These are phyloP conservation scores for Brachypalpus laphriformis DNA, from an alignment of 2,888 invertebrate genomes.

Conservation along the genomic window DNA sequence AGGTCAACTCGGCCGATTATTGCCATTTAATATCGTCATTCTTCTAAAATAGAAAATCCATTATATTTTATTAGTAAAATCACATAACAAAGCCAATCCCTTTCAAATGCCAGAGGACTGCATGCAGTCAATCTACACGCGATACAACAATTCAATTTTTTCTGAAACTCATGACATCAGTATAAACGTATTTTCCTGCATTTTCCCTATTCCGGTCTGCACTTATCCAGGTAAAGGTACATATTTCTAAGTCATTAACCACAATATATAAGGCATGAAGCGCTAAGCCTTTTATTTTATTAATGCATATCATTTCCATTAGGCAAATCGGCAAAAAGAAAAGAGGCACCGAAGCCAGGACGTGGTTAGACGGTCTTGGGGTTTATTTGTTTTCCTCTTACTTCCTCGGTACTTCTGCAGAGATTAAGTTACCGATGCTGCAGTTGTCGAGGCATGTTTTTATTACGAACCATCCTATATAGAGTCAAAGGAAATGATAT, in stretches of 20 bases:
- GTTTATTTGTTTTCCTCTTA: constrained; percentile 32
- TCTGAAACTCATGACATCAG: not conserved
- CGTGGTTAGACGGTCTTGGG: constrained; percentile 52
- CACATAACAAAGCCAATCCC: not conserved
- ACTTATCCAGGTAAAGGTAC: not conserved
- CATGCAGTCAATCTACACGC: not conserved
- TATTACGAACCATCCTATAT: constrained; percentile 15
- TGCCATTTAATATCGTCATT: not conserved
- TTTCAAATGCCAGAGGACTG: not conserved
- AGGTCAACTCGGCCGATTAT: not conserved
- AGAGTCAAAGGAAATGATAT: constrained; percentile 32
- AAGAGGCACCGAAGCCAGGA: constrained; percentile 35
- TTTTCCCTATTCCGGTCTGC: not conserved
- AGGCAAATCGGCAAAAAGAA: constrained; percentile 24
- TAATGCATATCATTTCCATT: constrained; percentile 60
- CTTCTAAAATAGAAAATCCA: not conserved
- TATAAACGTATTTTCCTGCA: not conserved
- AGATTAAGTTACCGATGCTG: constrained; percentile 47
- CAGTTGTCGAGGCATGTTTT: constrained; percentile 15
- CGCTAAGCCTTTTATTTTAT: constrained; percentile 29
- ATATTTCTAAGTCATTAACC: constrained; percentile 59
- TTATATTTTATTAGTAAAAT: not conserved
- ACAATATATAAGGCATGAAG: constrained; percentile 33
- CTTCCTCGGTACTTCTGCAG: not conserved
- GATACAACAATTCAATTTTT: not conserved